Conservation (phyloP, 2,888 invertebrate species). For the Artemia sinica region DNA sequence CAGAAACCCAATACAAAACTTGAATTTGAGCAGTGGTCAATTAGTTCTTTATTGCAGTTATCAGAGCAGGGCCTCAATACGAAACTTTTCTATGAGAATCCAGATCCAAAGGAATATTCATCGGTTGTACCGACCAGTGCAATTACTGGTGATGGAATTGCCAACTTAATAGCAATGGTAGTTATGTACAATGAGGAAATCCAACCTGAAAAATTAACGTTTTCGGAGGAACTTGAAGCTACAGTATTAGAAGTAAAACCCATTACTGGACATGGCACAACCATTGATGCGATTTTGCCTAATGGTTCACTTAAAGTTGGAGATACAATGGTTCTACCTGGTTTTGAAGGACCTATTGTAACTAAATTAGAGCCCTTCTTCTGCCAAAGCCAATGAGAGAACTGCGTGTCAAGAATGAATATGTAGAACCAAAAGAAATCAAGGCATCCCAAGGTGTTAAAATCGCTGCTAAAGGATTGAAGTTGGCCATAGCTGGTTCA, state of each 20-base stretch:
- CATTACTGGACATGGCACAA: conserved; percentile 87
- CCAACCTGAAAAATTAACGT: conserved; percentile 71
- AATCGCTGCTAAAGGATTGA: conserved; percentile 91
- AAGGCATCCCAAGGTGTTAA: conserved; percentile 95
- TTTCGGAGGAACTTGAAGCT: conserved; percentile 60
- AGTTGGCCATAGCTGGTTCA: conserved; percentile 87
- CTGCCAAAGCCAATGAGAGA: conserved; percentile 98
- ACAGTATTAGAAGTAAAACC: conserved; percentile 61
- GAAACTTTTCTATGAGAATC: conserved; percentile 85
- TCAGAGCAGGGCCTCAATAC: conserved; percentile 93
- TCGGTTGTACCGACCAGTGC: conserved; percentile 95
- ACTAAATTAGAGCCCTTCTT: conserved; percentile 84
- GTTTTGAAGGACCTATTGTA: conserved; percentile 93
- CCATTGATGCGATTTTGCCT: conserved; percentile 93
- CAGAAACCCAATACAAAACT: conserved; percentile 73
- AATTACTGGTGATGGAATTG: conserved; percentile 95
- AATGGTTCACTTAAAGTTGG: conserved; percentile 83
- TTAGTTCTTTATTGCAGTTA: conserved; percentile 76
- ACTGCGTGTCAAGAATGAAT: conserved; percentile 83
- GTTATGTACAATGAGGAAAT: conserved; percentile 79
- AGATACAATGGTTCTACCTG: conserved; percentile 84
- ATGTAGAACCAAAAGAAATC: conserved; percentile 82
- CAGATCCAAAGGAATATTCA: conserved; percentile 76
- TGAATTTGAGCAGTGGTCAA: conserved; percentile 78
- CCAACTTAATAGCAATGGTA: conserved; percentile 81